Evolutionary conservation across 2,797 vertebrate species (phyloP).

Genomic region (Mormyrus proboscirostris): DNA sequence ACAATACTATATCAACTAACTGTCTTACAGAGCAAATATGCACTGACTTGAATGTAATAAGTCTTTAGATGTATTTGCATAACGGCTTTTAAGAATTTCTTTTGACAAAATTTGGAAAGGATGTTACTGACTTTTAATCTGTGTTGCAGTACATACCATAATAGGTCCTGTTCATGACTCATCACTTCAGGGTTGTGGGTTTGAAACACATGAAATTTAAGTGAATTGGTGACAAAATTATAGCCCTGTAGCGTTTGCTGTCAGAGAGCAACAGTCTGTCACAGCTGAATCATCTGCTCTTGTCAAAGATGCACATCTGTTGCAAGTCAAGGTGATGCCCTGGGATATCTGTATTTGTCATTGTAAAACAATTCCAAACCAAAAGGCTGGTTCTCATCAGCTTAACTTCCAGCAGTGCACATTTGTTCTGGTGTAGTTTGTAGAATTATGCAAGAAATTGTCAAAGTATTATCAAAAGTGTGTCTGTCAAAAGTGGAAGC

Average conservation of each 20-base stretch:
- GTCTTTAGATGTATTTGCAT: neutral
- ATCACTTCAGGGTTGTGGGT: neutral
- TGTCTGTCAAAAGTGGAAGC: slow-evolving; percentile 37
- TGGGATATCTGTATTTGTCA: neutral
- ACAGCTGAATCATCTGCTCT: neutral
- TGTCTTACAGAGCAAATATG: slow-evolving; percentile 35
- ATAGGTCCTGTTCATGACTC: neutral
- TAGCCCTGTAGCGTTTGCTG: neutral
- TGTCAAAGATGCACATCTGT: neutral
- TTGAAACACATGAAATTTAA: neutral
- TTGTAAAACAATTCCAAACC: neutral
- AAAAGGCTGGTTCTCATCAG: neutral
- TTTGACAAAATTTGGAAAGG: neutral
- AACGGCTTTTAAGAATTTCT: neutral
- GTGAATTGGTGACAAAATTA: neutral
- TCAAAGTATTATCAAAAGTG: neutral
- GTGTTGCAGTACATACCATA: neutral
- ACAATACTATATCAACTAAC: slow-evolving; percentile 30
- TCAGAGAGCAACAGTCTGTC: neutral
- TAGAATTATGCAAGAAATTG: neutral
- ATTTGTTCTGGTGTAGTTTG: slow-evolving; percentile 34
- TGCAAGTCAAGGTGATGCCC: neutral
- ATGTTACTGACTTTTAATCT: neutral
- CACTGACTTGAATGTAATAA: slow-evolving; percentile 24
- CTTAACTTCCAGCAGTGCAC: slow-evolving; percentile 30